phyloP scores from a whole-genome alignment of 2,888 invertebrate species.

The Tenthredo scrophulariae region DNA sequence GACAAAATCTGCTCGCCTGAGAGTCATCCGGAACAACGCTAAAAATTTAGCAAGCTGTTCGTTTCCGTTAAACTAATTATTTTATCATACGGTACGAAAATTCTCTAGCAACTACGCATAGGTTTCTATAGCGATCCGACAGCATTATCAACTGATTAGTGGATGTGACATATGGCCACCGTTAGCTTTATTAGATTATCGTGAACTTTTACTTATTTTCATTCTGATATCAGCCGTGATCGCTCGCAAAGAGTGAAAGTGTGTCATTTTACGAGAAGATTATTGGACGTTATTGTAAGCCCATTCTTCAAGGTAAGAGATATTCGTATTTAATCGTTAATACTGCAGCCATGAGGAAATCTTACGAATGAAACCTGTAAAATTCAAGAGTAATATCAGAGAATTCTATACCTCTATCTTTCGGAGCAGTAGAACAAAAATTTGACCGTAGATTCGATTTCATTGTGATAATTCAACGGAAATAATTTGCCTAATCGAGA shows the following conservation, averaged over 20 bases:
- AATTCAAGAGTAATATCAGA: neutral
- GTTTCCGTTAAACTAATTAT: constrained; percentile 16
- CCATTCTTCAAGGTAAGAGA: neutral
- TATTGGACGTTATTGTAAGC: neutral
- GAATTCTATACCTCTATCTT: neutral
- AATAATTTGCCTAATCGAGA: neutral
- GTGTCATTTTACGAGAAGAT: constrained; percentile 16
- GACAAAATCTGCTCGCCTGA: neutral
- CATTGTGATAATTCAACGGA: neutral
- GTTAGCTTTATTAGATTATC: constrained; percentile 73
- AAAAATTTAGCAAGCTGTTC: neutral
- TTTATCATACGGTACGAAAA: constrained; percentile 48
- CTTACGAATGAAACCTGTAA: neutral
- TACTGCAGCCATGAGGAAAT: neutral
- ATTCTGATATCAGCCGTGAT: constrained; percentile 54
- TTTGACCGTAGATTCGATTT: neutral
- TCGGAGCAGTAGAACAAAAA: neutral
- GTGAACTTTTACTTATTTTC: constrained; percentile 67
- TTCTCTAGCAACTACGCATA: constrained; percentile 55
- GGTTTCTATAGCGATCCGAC: constrained; percentile 71
- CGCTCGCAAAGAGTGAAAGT: constrained; percentile 50
- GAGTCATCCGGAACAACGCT: neutral
- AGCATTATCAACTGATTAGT: constrained; percentile 74
- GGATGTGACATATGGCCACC: constrained; percentile 71
- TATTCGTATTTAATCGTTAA: neutral